These are phyloP conservation scores for Phymorhynchus buccinoides DNA, from an alignment of 1,140 invertebrate species.

Conservation along the genomic window DNA sequence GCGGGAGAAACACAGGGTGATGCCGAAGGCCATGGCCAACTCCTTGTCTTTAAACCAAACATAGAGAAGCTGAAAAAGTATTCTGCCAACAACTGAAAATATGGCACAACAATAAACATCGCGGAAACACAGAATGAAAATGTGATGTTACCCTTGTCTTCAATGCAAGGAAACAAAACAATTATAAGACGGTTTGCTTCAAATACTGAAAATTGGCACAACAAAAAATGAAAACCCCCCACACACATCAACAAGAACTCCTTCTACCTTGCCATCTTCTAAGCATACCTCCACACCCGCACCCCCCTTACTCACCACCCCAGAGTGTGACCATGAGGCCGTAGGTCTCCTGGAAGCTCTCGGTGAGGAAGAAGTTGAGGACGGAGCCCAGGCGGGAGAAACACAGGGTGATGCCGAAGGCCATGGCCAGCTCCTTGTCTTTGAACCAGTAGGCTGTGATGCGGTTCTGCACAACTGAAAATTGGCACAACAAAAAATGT, in stretches of 20 bases:
- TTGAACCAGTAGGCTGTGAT: conserved; percentile 74
- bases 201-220: too few species aligned
- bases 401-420: conserved; percentile 73
- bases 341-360: conserved; percentile 66
- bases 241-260: neutral
- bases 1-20: conserved; percentile 73
- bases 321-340: conserved; percentile 72
- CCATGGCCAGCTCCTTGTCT: conserved; percentile 74
- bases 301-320: conserved; percentile 65
- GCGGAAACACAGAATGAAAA: neutral
- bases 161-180: neutral
- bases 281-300: too few species aligned
- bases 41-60: conserved; percentile 67
- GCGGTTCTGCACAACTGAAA: conserved; percentile 73
- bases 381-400: conserved; percentile 74
- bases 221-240: too few species aligned
- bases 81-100: neutral
- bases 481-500: too few species aligned
- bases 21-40: conserved; percentile 74
- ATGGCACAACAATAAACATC: neutral
- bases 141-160: neutral
- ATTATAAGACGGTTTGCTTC: neutral
- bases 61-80: too few species aligned
- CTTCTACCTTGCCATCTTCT: too few species aligned
- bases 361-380: conserved; percentile 74